phyloP scores from a whole-genome alignment of 1,140 invertebrate genomes.

The Pseudomyrmex gracilis region DNA sequence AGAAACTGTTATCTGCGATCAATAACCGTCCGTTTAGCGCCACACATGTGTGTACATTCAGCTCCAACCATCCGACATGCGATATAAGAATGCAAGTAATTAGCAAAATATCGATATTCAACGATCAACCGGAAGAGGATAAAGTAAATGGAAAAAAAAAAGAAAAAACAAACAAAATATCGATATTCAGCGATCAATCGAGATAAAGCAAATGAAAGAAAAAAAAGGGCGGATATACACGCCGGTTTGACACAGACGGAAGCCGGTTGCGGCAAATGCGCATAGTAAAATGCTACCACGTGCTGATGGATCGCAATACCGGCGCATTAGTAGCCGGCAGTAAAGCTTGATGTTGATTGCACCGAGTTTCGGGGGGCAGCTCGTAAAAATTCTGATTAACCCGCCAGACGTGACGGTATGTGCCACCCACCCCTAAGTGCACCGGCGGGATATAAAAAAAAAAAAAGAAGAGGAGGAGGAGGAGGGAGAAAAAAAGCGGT shows the following conservation, averaged over 20 bases:
- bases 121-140: background rate
- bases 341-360: constrained; percentile 75
- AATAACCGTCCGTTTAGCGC: background rate
- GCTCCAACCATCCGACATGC: background rate
- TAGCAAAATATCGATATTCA: background rate
- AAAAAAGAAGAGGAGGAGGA: constrained; percentile 20
- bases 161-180: no score
- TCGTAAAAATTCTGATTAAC: constrained; percentile 75
- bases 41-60: no score
- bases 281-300: constrained; percentile 71
- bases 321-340: constrained; percentile 65
- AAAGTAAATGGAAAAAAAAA: background rate
- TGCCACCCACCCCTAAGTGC: constrained; percentile 10
- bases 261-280: constrained; percentile 46
- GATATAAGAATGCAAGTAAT: constrained; percentile 11
- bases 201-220: background rate
- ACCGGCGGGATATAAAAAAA: constrained; percentile 19
- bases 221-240: background rate
- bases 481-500: background rate
- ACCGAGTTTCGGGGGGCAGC: constrained; percentile 62
- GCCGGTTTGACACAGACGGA: constrained; percentile 10
- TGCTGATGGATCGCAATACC: constrained; percentile 70
- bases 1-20: constrained; percentile 37
- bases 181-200: constrained; percentile 11
- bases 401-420: constrained; percentile 67